Base-by-base conservation (phyloP, 2,113 vertebrate species). In the Spea bombifrons region DNA sequence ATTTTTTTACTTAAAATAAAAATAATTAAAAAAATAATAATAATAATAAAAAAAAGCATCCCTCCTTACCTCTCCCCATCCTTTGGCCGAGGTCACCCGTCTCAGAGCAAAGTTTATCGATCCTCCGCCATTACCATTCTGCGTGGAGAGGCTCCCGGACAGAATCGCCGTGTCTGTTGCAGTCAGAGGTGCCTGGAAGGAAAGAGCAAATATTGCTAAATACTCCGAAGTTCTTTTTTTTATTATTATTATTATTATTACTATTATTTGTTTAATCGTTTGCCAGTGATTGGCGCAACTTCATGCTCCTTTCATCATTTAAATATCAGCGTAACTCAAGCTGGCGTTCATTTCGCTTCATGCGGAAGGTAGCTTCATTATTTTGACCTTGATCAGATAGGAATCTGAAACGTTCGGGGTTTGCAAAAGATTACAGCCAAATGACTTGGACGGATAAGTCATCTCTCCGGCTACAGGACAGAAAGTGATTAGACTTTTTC, bases 61-160 rank as follows among this genome's bases (percentile, higher is more conserved):
- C 55, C 12, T 13, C 43, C 88, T 88, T 85, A 98, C 97, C 96
- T 99, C 97, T 82, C 96, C 96, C 97, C 97, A 99, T 3, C 96
- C 96, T 75, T 95, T 97, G 0, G 95, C 91, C 0, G 97, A 98
- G 1, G 94, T 98, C 83, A 98, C 94, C 79, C 95, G 90, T 76
- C 97, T 89, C 68, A 99, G 87, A 0, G 95, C 93, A 77, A 98
- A 71, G 86, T 95, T 98, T 82, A 99, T 91, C n/a, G 93, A 96
- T 43, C 97, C 97, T 0, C 96, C 95, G 83, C 97, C 97, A 0
- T 96, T 99, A 76, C 97, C 97, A 3, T 99, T 99, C 89, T 98
- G 96, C 43, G 97, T 99, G 2, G 97, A 98, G 81, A 99, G 93
- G 83, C 95, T 98, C 80, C 97, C 97, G 6, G 97, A 97, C 15